Base-by-base conservation (phyloP, 2,797 vertebrate species). In the Danio kyathit region DNA sequence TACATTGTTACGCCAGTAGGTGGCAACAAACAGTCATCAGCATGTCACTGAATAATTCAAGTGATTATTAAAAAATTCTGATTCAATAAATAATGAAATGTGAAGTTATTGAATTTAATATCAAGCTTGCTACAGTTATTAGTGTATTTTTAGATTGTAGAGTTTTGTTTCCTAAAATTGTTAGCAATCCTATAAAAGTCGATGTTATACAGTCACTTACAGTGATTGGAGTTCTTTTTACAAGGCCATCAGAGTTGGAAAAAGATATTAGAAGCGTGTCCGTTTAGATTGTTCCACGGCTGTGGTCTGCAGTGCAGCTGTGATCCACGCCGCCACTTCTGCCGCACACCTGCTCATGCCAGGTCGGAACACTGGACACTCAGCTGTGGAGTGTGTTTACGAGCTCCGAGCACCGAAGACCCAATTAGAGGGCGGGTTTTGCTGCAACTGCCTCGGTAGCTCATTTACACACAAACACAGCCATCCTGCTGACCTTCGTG, bases 361-460 rank as follows among this genome's bases (percentile, higher is more conserved):
- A 87, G 83, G 88, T 91, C 90, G 88, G 87, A 82, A 77, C 84
- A 86, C 86, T 65, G 48, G 66, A 74, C 56, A 56, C 57, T 77
- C 56, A 66, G 17, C 56, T 38, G 74, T 52, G 69, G 76, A 63
- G 71, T 80, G 84, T 85, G 83, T 86, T 86, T 86, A 84, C 13
- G 41, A 76, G 43, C 41, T 64, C 57, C 76, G 80, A 86, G 90
- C 84, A 88, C 92, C 88, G 88, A 88, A 93, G 90, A 88, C 89
- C 89, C 91, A 91, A 93, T 93, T 93, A 93, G 87, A 93, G 89
- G 90, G 89, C 86, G 89, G 82, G 17, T 82, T 79, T 82, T 86
- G 90, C 65, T 89, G 88, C 90, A 92, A 93, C 91, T 93, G 91
- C 90, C 90, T 86, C 90, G 87, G 90, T 89, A 88, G 89, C 86